Percentiles rank a stretch among this genome's conserved stretches.
phyloP scores from a whole-genome alignment of 2,113 vertebrate species.

The Romanogobio albipinnatus region DNA sequence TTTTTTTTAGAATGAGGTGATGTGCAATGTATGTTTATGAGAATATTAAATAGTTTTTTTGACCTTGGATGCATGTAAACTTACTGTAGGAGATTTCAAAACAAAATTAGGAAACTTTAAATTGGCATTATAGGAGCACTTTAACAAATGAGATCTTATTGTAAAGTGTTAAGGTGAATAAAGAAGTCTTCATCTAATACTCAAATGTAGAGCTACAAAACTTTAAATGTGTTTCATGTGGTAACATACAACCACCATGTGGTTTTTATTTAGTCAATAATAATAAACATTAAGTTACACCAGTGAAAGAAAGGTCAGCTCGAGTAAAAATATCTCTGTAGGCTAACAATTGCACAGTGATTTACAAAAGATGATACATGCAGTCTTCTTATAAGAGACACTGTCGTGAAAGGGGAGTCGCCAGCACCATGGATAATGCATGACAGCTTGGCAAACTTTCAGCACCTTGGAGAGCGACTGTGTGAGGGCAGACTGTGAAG shows the following conservation, averaged over 20 bases:
- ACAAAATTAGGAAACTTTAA: too few relatives aligned
- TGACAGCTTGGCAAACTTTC: conserved; percentile 45
- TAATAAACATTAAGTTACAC: not conserved
- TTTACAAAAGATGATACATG: not conserved
- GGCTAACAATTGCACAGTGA: conserved; percentile 6
- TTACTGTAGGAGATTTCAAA: too few relatives aligned
- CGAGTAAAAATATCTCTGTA: not conserved
- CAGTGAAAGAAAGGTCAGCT: not conserved
- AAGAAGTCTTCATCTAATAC: not conserved
- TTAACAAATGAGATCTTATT: not conserved
- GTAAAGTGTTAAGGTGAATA: not conserved
- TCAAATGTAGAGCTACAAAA: not conserved
- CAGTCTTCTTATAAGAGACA: not conserved
- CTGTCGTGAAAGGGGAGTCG: conserved; percentile 19
- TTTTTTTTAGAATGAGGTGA: too few relatives aligned
- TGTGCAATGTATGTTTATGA: too few relatives aligned
- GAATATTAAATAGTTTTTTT: too few relatives aligned
- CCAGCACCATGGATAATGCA: conserved; percentile 36
- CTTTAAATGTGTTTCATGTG: not conserved
- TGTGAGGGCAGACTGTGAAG: not conserved
- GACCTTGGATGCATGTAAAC: too few relatives aligned
- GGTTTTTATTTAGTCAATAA: not conserved
- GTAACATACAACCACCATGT: not conserved
- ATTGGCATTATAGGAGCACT: too few relatives aligned
- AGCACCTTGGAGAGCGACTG: conserved; percentile 55